These are phyloP conservation scores for Anas georgica DNA, from an alignment of 2,797 vertebrate species.

Conservation along the genomic window DNA sequence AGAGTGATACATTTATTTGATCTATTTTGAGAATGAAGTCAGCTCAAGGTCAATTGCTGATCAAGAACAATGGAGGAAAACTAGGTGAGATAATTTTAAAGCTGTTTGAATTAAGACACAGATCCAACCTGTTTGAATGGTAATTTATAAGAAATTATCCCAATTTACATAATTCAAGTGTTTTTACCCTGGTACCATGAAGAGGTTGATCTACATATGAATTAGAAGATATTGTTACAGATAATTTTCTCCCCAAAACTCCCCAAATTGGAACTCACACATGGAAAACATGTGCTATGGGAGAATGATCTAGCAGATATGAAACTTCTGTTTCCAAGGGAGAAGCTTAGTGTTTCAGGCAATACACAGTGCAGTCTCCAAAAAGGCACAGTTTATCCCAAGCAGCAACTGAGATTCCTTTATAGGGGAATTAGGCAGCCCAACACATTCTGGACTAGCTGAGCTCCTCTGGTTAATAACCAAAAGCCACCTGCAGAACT, in stretches of 20 bases:
- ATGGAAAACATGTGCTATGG: not conserved
- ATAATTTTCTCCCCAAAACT: not conserved
- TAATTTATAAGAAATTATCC: conserved; percentile 62
- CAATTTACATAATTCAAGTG: conserved; percentile 59
- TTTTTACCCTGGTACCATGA: conserved; percentile 35
- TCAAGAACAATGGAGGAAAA: conserved; percentile 75
- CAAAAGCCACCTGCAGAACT: conserved; percentile 81
- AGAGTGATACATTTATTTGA: conserved; percentile 64
- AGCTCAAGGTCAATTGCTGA: conserved; percentile 73
- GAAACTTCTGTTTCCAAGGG: conserved; percentile 58
- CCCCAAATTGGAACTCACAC: not conserved
- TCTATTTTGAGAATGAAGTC: conserved; percentile 74
- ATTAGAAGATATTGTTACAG: conserved; percentile 43
- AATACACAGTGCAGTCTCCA: not conserved
- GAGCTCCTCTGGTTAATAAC: conserved; percentile 76
- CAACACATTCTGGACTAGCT: conserved; percentile 74
- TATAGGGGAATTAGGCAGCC: conserved; percentile 69
- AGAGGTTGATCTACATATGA: conserved; percentile 51
- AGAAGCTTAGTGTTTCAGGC: conserved; percentile 21
- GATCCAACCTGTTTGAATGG: conserved; percentile 54
- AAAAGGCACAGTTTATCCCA: conserved; percentile 36
- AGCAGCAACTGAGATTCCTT: conserved; percentile 49
- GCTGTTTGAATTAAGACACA: conserved; percentile 64
- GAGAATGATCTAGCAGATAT: conserved; percentile 33
- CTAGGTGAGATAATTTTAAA: conserved; percentile 67